Base-by-base conservation (phyloP, 2,797 vertebrate species). In the Poeciliopsis presidionis region DNA sequence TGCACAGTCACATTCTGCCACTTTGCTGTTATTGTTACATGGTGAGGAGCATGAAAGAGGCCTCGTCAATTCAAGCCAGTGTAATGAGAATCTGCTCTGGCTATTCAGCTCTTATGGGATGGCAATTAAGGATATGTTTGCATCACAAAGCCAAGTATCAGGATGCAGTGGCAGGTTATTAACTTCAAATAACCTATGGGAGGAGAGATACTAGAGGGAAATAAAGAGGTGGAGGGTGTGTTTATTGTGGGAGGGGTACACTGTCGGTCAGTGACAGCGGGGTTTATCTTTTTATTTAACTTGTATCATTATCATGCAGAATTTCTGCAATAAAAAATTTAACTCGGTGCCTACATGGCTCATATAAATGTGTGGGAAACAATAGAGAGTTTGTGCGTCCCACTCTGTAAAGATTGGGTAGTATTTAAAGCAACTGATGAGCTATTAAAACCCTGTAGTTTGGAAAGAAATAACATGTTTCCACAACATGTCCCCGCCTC, bases 121-220 rank as follows among this genome's bases (percentile, higher is more conserved):
- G 87, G 92, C 88, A 93, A 92, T 93, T 93, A 95, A 93, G 89
- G 84, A 91, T 72, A 88, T 79, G 90, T 95, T 96, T 95, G 94
- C 94, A 95, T 95, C 92, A 95, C 92, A 95, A 95, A 95, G 92
- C 90, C 84, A 88, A 91, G 90, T 89, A 93, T 93, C 92, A 88
- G 89, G 89, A 94, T 92, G 90, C 87, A 80, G 80, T 87, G 87
- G 89, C 91, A 90, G 89, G 90, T 95, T 93, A 95, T 95, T 95
- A 95, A 93, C 91, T 94, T 93, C 89, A 89, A 92, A 92, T 91
- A 90, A 92, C 92, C 91, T 89, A 85, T 81, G 84, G 86, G 84
- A 86, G 86, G 53, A 86, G 81, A 59, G 77, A 76, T 79, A 85
- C 87, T 82, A 78, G 85, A 85, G 76, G 82, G 88, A 92, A 91